Evolutionary conservation across 2,888 invertebrate genomes (phyloP).

Genomic region (Spialia ferax): DNA sequence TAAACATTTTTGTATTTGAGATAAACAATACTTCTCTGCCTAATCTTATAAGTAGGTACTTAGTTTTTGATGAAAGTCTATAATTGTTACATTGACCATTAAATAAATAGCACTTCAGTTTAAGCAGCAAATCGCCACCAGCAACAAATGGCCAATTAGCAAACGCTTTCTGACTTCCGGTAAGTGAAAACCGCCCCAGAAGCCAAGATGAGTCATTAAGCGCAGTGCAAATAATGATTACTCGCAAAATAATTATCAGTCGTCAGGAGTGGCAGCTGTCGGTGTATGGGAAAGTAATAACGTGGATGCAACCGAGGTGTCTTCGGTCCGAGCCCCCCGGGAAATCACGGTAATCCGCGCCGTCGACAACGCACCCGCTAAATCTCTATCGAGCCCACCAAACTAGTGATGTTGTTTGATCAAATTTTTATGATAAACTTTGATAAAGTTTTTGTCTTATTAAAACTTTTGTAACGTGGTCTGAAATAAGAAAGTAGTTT

Average conservation of each 20-base stretch:
- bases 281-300: conserved; percentile 82
- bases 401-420: conserved; percentile 54
- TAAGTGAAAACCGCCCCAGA: conserved; percentile 29
- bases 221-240: conserved; percentile 33
- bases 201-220: conserved; percentile 22
- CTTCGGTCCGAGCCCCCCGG: conserved; percentile 82
- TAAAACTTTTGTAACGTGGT: too few relatives aligned
- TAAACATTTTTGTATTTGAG: too few relatives aligned
- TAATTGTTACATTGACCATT: not conserved
- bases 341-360: conserved; percentile 85
- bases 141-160: conserved; percentile 8
- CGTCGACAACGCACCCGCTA: conserved; percentile 73
- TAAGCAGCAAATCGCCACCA: not conserved
- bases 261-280: conserved; percentile 62
- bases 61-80: too few relatives aligned
- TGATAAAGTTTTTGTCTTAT: too few relatives aligned
- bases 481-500: too few relatives aligned
- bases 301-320: conserved; percentile 80
- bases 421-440: too few relatives aligned
- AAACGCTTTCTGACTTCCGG: not conserved
- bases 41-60: too few relatives aligned
- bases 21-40: too few relatives aligned
- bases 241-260: conserved; percentile 71
- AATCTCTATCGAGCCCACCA: conserved; percentile 71
- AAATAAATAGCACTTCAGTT: not conserved